phyloP scores from a whole-genome alignment of 92 coral and sea anemone genomes.

The Meandrina meandrites region DNA sequence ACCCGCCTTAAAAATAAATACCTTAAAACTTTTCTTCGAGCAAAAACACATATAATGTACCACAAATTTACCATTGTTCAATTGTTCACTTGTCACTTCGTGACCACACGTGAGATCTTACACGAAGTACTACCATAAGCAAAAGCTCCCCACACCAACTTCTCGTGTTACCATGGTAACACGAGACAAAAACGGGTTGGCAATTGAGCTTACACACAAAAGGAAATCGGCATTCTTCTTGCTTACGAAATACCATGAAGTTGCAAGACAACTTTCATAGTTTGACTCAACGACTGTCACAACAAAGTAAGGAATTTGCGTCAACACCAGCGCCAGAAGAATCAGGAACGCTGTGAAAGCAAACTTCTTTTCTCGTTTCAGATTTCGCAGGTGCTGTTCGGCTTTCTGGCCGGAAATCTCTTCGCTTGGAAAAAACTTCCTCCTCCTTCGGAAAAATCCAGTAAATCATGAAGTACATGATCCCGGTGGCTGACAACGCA shows the following conservation, averaged over 20 bases:
- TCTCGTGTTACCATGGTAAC: too few species aligned
- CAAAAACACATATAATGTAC: too few species aligned
- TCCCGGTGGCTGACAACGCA: conserved; percentile 41
- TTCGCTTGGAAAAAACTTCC: conserved; percentile 19
- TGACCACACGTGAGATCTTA: too few species aligned
- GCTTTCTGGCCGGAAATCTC: conserved; percentile 15
- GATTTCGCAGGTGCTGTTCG: conserved; percentile 19
- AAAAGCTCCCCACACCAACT: too few species aligned
- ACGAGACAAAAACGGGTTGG: conserved; percentile 51
- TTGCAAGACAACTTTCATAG: conserved; percentile 20
- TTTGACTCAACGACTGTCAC: conserved; percentile 21
- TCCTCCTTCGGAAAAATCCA: conserved; percentile 21
- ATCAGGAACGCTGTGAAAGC: conserved; percentile 41
- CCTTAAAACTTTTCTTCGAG: too few species aligned
- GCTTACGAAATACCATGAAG: conserved; percentile 15
- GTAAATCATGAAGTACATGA: conserved; percentile 30
- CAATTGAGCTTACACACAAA: conserved; percentile 35
- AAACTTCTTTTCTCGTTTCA: conserved; percentile 40
- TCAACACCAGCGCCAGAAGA: conserved; percentile 23
- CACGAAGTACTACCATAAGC: too few species aligned
- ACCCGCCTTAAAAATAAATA: too few species aligned
- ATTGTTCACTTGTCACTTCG: too few species aligned
- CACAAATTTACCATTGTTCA: too few species aligned
- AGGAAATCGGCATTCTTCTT: conserved; percentile 24
- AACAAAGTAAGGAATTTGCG: conserved; percentile 50